Conservation (phyloP, 2,113 vertebrate genomes). For the Rhinoptilus africanus region DNA sequence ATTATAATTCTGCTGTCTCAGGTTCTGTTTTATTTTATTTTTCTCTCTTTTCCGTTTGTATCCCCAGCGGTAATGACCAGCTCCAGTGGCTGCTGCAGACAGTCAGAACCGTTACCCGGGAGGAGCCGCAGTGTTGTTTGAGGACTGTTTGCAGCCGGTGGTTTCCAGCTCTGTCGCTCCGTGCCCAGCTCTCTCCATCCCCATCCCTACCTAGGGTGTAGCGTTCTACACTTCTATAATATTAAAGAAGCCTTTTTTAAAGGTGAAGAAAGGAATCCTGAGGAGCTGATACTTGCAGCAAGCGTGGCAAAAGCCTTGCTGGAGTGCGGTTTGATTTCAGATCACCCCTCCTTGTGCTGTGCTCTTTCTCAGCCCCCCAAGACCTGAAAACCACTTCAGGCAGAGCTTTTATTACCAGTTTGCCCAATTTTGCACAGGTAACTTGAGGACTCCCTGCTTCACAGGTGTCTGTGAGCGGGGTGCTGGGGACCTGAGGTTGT, state of each 20-base stretch:
- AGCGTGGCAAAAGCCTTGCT: background rate
- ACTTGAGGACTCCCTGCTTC: background rate
- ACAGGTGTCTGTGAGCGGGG: background rate
- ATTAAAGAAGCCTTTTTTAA: background rate
- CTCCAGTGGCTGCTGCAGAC: background rate
- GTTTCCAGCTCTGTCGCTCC: background rate
- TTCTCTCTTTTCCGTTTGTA: accelerated
- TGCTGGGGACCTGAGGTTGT: background rate
- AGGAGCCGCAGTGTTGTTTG: background rate
- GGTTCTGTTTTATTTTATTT: background rate
- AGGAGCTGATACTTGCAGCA: background rate
- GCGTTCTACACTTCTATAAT: background rate
- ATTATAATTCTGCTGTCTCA: background rate
- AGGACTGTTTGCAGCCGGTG: background rate
- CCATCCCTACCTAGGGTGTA: too few species aligned
- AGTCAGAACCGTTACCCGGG: too few species aligned
- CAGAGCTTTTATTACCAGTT: background rate
- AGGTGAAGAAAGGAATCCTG: background rate
- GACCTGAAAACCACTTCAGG: background rate
- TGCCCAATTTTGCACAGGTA: background rate
- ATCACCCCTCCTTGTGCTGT: background rate
- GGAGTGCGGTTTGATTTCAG: background rate
- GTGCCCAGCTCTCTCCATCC: background rate
- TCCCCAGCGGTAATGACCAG: background rate
- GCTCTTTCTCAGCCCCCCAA: background rate